A percentile compares a stretch with the other conserved stretches of the same genome.
phyloP scores from a whole-genome alignment of 2,113 vertebrate species.

The Empidonax traillii region DNA sequence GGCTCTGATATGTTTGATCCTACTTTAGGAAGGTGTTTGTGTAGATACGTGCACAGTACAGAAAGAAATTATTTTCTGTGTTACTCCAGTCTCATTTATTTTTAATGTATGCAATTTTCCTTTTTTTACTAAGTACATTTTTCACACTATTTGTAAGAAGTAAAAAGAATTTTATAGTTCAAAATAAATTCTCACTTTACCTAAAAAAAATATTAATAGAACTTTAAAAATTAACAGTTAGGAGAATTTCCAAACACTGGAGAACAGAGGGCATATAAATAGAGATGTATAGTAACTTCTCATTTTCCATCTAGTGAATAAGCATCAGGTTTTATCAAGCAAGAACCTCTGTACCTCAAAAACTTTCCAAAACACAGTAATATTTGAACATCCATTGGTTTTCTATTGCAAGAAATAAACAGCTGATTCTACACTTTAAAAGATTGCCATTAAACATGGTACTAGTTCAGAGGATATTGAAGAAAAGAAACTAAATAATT shows the following conservation, averaged over 20 bases:
- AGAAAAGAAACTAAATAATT: not conserved
- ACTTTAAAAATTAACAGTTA: not conserved
- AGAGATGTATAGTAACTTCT: not conserved
- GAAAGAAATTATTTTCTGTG: not conserved
- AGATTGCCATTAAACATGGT: not conserved
- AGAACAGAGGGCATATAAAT: not conserved
- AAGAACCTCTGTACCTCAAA: not conserved
- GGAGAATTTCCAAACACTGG: not conserved
- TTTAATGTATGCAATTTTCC: not conserved
- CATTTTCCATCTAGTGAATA: not conserved
- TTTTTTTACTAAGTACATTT: not conserved
- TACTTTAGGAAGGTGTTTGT: not conserved
- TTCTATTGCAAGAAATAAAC: not conserved
- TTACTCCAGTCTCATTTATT: not conserved
- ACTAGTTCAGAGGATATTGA: not conserved
- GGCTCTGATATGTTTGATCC: not conserved
- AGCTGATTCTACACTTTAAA: not conserved
- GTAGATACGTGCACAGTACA: rapidly evolving
- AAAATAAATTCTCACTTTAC: not conserved
- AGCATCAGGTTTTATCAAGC: not conserved
- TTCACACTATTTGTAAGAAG: not conserved
- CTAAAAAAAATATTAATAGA: not conserved
- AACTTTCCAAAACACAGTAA: not conserved
- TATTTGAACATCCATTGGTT: not conserved
- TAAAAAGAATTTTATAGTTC: not conserved